A percentile compares a stretch with the other conserved stretches of the same genome.
Conservation (phyloP, 2,113 vertebrate genomes). For the Arenaria interpres region DNA sequence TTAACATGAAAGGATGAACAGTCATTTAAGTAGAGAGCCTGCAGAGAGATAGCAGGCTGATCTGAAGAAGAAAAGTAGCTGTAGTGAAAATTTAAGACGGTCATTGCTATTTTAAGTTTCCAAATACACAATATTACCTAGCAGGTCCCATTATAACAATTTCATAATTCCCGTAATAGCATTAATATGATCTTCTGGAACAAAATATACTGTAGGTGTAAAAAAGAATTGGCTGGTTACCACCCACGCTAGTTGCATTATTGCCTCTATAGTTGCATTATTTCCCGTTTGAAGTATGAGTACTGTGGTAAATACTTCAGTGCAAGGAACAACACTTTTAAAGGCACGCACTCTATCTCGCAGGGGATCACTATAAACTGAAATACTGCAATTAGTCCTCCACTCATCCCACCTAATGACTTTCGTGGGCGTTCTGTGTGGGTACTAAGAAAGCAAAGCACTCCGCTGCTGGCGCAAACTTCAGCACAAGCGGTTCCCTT, state of each 20-base stretch:
- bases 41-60: slow-evolving; percentile 33
- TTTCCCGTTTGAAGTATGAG: slow-evolving; percentile 27
- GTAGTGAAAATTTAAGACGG: slow-evolving; percentile 34
- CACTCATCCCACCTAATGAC: neutral
- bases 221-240: slow-evolving; percentile 40
- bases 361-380: neutral
- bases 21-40: slow-evolving; percentile 55
- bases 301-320: slow-evolving; percentile 5
- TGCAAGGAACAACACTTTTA: neutral
- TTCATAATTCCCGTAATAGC: slow-evolving; percentile 42
- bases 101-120: slow-evolving; percentile 38
- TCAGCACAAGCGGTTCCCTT: neutral
- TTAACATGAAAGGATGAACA: slow-evolving; percentile 54
- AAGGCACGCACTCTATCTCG: neutral
- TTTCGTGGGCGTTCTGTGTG: neutral
- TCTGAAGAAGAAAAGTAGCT: slow-evolving; percentile 26
- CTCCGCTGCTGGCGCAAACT: neutral
- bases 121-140: slow-evolving; percentile 21
- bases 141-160: slow-evolving; percentile 39
- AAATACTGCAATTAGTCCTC: slow-evolving; percentile 17
- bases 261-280: slow-evolving; percentile 26
- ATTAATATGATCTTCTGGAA: slow-evolving; percentile 30
- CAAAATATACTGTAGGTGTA: slow-evolving; percentile 17
- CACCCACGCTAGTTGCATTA: slow-evolving; percentile 35
- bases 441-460: neutral